Base-by-base conservation (phyloP, 2,888 invertebrate species). In the Polydrusus cervinus region DNA sequence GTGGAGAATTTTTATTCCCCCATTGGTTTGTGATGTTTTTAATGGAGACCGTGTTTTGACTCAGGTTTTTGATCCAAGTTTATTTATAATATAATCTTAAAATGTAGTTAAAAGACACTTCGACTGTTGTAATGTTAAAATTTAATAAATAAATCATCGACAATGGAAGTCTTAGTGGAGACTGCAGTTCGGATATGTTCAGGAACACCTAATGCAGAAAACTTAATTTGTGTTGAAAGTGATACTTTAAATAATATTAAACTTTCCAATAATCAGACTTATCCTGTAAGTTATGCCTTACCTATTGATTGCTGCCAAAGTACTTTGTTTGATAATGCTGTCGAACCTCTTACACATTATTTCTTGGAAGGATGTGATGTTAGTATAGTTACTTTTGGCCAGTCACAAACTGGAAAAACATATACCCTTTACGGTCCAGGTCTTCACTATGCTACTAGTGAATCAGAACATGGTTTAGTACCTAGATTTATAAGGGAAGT, bases 291-390 rank as follows among this genome's bases (percentile, higher is more conserved):
- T 65, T 88, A 89, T 84, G 89, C 89, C 0, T 79, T 90, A 71
- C 91, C 92, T 16, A 85, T 89, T 14, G 90, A 91, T 81, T 92
- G 91, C 79, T 89, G 90, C 5, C 93, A 93, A 83, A 89, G 89
- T 69, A 89, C 91, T 80, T 86, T 93, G 1, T 93, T 91, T 80
- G 89, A 90, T 79, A 91, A 91, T 40, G 90, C 91, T 61, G 90
- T 92, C 81, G 89, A 91, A 82, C 92, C 93, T 2, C 88, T 93
- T 82, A 90, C 93, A 20, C 91, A 90, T 81, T 90, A 91, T 80
- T 90, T 93, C 79, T 85, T 93, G 62, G 93, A 93, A 86, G 94
- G 94, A 18, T 93, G 93, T 83, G 93, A 93, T 87, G 92, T 93
- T n/a, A 93, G 93, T 1, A 90, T 93, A 49, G 92, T 93, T 10